phyloP scores from a whole-genome alignment of 2,113 vertebrate species.

The Silurus asotus region DNA sequence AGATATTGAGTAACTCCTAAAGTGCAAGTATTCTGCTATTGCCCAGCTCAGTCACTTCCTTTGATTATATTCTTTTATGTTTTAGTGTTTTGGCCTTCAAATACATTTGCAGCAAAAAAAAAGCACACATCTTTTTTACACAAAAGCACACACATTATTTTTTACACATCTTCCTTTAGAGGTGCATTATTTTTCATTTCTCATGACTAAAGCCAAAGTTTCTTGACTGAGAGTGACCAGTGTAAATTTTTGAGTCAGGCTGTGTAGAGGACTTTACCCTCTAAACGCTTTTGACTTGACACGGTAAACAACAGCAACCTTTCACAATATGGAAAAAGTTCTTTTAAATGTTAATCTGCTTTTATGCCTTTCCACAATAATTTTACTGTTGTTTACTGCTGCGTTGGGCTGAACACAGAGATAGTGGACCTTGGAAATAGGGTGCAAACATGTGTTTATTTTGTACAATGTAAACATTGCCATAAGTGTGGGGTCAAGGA shows the following conservation, averaged over 20 bases:
- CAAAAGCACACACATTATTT: not conserved
- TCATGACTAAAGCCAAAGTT: not conserved
- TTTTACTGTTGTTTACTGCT: too few species aligned
- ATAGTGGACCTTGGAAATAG: too few species aligned
- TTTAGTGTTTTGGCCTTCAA: not conserved
- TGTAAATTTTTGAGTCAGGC: not conserved
- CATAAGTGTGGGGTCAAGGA: too few species aligned
- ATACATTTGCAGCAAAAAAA: not conserved
- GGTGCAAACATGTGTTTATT: too few species aligned
- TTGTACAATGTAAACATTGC: too few species aligned
- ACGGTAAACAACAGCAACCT: not conserved
- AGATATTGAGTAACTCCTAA: not conserved
- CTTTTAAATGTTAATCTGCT: not conserved
- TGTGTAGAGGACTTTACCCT: not conserved
- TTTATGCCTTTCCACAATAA: too few species aligned
- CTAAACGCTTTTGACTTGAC: conserved; percentile 7
- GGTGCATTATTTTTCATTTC: not conserved
- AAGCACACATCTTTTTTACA: not conserved
- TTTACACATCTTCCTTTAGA: not conserved
- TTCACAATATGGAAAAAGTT: conserved; percentile 22
- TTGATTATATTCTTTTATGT: not conserved
- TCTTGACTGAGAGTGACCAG: not conserved
- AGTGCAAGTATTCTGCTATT: not conserved
- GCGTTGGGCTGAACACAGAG: too few species aligned
- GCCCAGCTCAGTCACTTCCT: not conserved